Base-by-base conservation (phyloP, 30 jellyfish, hydroid and myxozoan species). In the Chironex yamaguchii region DNA sequence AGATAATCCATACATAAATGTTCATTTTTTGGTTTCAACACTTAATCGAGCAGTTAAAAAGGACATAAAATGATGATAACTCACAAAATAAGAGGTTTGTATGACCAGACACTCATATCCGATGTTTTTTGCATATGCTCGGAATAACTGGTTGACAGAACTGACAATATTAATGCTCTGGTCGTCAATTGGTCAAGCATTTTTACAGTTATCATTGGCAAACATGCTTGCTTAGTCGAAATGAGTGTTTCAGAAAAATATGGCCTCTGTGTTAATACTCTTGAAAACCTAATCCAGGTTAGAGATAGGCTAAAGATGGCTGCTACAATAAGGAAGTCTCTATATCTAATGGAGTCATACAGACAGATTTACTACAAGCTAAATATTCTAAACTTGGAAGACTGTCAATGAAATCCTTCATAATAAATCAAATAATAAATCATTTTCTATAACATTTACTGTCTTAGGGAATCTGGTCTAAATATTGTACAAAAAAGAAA, bases 111-210 rank as follows among this genome's bases (percentile, higher is more conserved):
- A 51, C 35, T 70, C 52, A 67, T 70, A 36, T 21, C 84, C 62
- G 88, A 76, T 53, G 80, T 52, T 52, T 76, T 79, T 76, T 78
- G 81, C 80, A 26, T 50, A 52, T 76, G 67, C 58, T 53, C 67
- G 89, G 80, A 76, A 42, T 68, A 51, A 52, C 6, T 76, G 89
- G 54, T 76, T 31, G 23, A 36, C 0, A 68, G 62, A 52, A 51
- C 88, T 28, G 88, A 51, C 28, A 79, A 76, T 29, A 76, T 76
- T 1, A 52, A 76, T 29, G 79, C 36, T 76, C 64, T 76, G 20
- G 80, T 52, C 31, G 62, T 31, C 52, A 30, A 76, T 25, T 76
- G 89, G 79, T 76, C 79, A 4, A 50, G 48, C 53, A 26, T 76
- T 21, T 53, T 76, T 53, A 52, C 89, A 17, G 29, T 36, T 58